Evolutionary conservation across 1,140 invertebrate genomes (phyloP), one percentile per base, ranked within the genome.

Genomic region (Trichomalopsis sarcophagae): DNA sequence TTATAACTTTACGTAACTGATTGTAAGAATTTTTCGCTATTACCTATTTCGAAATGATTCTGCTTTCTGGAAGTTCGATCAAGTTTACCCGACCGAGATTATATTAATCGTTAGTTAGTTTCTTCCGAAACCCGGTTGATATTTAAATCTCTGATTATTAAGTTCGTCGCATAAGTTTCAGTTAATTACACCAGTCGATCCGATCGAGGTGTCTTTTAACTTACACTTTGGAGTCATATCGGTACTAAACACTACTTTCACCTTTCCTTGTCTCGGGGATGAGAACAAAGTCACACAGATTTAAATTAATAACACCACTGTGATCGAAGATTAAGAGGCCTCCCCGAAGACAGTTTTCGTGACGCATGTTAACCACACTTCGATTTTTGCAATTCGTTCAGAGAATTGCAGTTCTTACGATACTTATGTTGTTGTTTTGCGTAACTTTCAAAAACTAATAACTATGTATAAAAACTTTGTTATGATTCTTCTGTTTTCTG

Each of bases 201-300:
- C 73, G 44, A 75, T 85, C 55, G 73, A 85, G 71, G 23, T 81
- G 23, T 74, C 17, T 62, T 27, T 17, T 33, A 85, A 85, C 79
- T 69, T 81, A 81, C 7, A 76, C 66, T 30, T 69, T 6, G 36
- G 27, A 81, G 79, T 81, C 78, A 85, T 69, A 76, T 77, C 36
- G 50, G 27, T 85, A 81, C 47, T 81, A 74, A 85, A 33, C 78
- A 81, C 79, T 81, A 81, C 17, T 80, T 77, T 85, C 74, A 85
- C 80, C 71, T 47, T 23, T 84, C 30, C 55, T 75, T 44, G 44
- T 33, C 47, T 85, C 9, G 14, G 40, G 11, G 55, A 69, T 44
- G 62, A 81, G 4, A 80, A 75, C 75, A 84, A 66, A 14, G 79
- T 68, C 23, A 79, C 79, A 85, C 73, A 47, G 14, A 84, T 81